Evolutionary conservation across 1,140 invertebrate genomes (phyloP).

Genomic region (Drosophila subpulchrella): DNA sequence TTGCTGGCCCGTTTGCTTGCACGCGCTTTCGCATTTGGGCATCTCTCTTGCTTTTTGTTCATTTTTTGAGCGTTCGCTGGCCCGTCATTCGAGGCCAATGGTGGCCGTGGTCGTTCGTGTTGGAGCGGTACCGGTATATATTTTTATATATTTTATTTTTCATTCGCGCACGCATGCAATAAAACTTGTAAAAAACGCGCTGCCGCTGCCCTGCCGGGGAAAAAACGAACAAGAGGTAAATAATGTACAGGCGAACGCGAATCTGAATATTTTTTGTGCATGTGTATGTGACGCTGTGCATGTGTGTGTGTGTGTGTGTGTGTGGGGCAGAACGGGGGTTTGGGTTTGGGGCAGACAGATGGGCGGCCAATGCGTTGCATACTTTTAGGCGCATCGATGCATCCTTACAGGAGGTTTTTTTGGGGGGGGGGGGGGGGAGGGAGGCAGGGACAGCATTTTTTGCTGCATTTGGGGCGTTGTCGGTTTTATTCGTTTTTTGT

Average conservation of each 20-base stretch:
- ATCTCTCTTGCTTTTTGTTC: conserved; percentile 82
- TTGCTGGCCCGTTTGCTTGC: conserved; percentile 74
- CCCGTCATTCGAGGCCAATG: conserved; percentile 44
- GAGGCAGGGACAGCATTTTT: conserved; percentile 29
- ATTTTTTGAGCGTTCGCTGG: conserved; percentile 66
- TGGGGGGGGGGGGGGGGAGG: background rate
- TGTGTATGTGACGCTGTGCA: background rate
- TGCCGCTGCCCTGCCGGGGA: conserved; percentile 31
- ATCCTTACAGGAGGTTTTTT: conserved; percentile 46
- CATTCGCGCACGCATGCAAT: conserved; percentile 83
- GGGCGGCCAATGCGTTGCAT: conserved; percentile 72
- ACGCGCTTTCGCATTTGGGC: conserved; percentile 76
- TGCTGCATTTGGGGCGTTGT: conserved; percentile 72
- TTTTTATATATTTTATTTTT: conserved; percentile 84
- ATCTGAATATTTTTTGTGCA: conserved; percentile 1
- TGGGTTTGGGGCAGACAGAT: conserved; percentile 51
- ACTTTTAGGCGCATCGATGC: conserved; percentile 74
- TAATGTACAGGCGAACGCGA: conserved; percentile 67
- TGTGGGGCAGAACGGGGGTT: background rate
- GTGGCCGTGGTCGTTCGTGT: conserved; percentile 53
- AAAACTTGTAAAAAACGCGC: conserved; percentile 77
- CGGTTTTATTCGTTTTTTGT: conserved; percentile 79
- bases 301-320: background rate
- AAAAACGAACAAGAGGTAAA: conserved; percentile 81
- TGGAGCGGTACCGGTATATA: conserved; percentile 81